Evolutionary conservation across 2,113 vertebrate genomes (phyloP), one percentile per base, ranked within the genome.

Genomic region (Strix aluco): DNA sequence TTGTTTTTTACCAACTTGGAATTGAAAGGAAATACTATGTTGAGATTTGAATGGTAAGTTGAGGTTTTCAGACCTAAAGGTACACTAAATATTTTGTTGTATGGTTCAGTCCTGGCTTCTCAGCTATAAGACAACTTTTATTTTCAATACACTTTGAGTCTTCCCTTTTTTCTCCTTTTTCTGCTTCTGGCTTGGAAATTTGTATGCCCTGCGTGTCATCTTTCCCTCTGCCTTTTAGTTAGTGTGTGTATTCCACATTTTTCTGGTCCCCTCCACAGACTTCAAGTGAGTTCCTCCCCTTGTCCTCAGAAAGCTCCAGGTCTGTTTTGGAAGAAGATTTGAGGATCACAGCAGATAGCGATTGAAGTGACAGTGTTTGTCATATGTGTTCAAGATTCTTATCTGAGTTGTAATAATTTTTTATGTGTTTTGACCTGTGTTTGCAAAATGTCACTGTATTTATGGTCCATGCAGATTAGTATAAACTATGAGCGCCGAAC

Each of bases 201-300:
- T 1, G 0, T 27, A 26, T 49, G 46, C 32, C 27, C 57, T 51
- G 17, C 1, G 1, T 36, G 27, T 42, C 25, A 29, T 38, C 19
- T 85, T 47, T 47, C n/a, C 13, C 6, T 38, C 42, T 81, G 52
- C 40, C 29, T 80, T 42, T 65, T 19, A 46, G 19, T 62, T 46
- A 29, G 15, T 20, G 20, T 34, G 15, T 44, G 46, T 25, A 46
- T 75, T 84, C 23, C 12, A 10, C 3, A 0, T 61, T 88, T 77
- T 66, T 66, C 29, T 67, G 36, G 46, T 51, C 72, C 25, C 10
- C 4, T 57, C 34, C 57, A 10, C 44, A 69, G 27, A 61, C 27
- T 83, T 70, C 17, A 47, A 5, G 15, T 44, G 52, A 40, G 25
- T 34, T 80, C 21, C 14, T 81, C 13, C 18, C 13, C 47, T 57